Conservation (phyloP, 2,797 vertebrate genomes). For the Danio jaintianensis region DNA sequence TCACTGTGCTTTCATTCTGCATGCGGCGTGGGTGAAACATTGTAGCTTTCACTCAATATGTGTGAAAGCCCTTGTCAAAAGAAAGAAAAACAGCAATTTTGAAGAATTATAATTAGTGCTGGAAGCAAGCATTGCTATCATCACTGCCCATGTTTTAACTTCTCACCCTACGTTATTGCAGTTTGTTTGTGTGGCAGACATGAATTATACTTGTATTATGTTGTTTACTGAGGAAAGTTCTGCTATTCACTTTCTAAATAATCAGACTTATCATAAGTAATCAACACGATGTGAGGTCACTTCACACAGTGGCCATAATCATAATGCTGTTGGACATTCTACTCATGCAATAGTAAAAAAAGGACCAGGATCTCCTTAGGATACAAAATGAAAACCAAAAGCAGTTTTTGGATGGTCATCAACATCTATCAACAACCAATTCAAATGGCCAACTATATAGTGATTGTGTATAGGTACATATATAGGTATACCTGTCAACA, state of each 20-base stretch:
- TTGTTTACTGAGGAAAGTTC: not conserved
- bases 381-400: too few relatives aligned
- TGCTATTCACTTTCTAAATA: not conserved
- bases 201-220: not conserved
- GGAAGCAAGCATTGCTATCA: not conserved
- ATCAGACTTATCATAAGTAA: not conserved
- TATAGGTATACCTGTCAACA: too few relatives aligned
- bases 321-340: too few relatives aligned
- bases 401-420: too few relatives aligned
- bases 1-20: not conserved
- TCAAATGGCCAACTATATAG: too few relatives aligned
- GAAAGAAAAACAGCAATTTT: constrained; percentile 12
- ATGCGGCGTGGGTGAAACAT: constrained; percentile 4
- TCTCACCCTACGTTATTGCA: not conserved
- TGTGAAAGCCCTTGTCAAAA: not conserved
- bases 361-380: too few relatives aligned
- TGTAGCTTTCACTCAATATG: not conserved
- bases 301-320: too few relatives aligned
- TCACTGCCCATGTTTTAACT: not conserved
- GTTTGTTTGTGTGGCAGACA: not conserved
- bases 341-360: too few relatives aligned
- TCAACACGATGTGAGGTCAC: too few relatives aligned
- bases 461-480: too few relatives aligned
- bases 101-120: not conserved
- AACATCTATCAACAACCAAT: too few relatives aligned